Evolutionary conservation across 1,140 invertebrate species (phyloP).

Genomic region (Ectropis grisescens): DNA sequence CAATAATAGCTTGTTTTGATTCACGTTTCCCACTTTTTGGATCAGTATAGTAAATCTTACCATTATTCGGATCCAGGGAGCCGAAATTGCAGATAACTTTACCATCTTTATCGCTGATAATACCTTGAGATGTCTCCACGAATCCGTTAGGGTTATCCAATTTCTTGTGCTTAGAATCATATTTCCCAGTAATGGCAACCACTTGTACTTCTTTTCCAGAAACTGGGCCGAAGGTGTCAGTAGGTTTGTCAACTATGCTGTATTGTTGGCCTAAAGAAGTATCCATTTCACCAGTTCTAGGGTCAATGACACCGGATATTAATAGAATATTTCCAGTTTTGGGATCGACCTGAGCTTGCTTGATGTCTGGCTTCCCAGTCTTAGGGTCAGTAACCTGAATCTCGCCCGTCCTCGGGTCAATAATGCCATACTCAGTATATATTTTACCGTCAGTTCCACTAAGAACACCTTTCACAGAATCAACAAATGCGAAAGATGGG

Average conservation of each 20-base stretch:
- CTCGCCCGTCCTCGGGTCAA: conserved; percentile 70
- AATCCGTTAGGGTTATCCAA: conserved; percentile 70
- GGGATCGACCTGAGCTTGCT: conserved; percentile 66
- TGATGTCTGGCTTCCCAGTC: conserved; percentile 68
- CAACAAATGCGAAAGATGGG: conserved; percentile 69
- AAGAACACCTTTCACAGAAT: conserved; percentile 69
- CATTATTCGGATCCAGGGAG: conserved; percentile 73
- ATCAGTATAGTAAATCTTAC: conserved; percentile 74
- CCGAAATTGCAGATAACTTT: conserved; percentile 75
- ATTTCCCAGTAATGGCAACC: conserved; percentile 70
- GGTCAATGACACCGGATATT: conserved; percentile 68
- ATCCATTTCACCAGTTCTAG: conserved; percentile 67
- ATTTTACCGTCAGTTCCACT: conserved; percentile 72
- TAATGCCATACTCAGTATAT: conserved; percentile 72
- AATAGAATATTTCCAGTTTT: conserved; percentile 73
- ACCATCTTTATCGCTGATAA: conserved; percentile 69
- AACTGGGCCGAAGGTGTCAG: conserved; percentile 71
- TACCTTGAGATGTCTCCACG: conserved; percentile 67
- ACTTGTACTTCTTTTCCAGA: conserved; percentile 68
- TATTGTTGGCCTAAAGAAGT: conserved; percentile 66
- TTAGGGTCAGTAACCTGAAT: conserved; percentile 70
- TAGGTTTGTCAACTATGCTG: conserved; percentile 74
- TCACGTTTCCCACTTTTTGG: conserved; percentile 75
- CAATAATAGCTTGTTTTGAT: conserved; percentile 72
- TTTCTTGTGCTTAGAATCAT: conserved; percentile 69